Conservation (phyloP, 2,113 vertebrate species). For the Percopsis transmontana region DNA sequence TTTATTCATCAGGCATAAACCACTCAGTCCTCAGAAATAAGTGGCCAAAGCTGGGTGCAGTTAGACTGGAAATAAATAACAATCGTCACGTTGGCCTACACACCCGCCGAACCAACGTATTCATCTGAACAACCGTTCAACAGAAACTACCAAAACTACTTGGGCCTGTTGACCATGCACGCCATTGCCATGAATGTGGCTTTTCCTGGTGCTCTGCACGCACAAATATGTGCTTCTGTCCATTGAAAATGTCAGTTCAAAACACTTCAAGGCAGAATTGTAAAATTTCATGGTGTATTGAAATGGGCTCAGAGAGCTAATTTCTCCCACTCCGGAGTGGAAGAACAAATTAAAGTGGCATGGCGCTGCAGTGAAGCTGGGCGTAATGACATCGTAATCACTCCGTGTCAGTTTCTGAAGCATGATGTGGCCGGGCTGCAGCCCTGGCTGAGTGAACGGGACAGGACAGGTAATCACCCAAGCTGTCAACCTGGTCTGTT, state of each 20-base stretch:
- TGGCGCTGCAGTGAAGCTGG: constrained; percentile 36
- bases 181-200: too few species aligned
- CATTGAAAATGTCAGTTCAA: constrained; percentile 31
- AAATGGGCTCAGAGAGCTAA: constrained; percentile 30
- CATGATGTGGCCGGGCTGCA: constrained; percentile 57
- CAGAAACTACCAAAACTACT: neutral
- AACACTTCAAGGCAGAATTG: constrained; percentile 27
- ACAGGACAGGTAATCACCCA: constrained; percentile 67
- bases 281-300: constrained; percentile 50
- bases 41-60: constrained; percentile 54
- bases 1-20: constrained; percentile 67
- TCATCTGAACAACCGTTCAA: neutral
- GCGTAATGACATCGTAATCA: constrained; percentile 63
- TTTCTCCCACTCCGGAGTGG: constrained; percentile 36
- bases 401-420: constrained; percentile 59
- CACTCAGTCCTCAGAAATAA: constrained; percentile 43
- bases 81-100: constrained; percentile 36
- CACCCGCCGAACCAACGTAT: constrained; percentile 30
- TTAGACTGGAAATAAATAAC: constrained; percentile 51
- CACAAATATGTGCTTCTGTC: constrained; percentile 20
- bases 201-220: neutral
- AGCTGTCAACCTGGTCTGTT: constrained; percentile 58
- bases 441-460: constrained; percentile 55
- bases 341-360: constrained; percentile 59
- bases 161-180: too few species aligned